Evolutionary conservation across 2,888 invertebrate genomes (phyloP).

Genomic region (Uropetala carovei): DNA sequence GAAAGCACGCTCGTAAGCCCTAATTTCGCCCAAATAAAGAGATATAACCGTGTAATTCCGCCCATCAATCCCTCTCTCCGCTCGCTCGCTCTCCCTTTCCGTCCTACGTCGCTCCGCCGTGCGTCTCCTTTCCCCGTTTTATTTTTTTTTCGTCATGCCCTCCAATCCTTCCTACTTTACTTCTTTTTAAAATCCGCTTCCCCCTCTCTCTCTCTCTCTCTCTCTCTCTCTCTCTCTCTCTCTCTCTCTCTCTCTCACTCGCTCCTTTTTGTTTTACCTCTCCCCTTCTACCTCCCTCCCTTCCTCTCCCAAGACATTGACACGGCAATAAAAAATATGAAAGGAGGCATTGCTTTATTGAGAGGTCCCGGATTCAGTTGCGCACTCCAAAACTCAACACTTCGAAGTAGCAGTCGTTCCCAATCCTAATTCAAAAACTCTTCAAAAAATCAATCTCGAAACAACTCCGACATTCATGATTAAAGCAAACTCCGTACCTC

Average conservation of each 20-base stretch:
- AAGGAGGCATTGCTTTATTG: constrained; percentile 49
- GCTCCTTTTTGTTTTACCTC: not conserved
- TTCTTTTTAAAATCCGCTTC: not conserved
- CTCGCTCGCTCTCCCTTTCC: not conserved
- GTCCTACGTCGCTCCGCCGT: not conserved
- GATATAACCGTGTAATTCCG: constrained; percentile 25
- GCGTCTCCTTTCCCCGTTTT: not conserved
- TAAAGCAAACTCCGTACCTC: constrained; percentile 48
- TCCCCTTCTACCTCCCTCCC: not conserved
- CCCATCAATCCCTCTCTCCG: not conserved
- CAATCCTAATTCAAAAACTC: constrained; percentile 52
- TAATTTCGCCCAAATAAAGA: not conserved
- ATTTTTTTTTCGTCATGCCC: too few relatives aligned
- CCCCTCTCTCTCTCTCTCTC: not conserved
- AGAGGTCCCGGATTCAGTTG: constrained; percentile 50
- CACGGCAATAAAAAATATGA: constrained; percentile 59
- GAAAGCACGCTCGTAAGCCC: not conserved
- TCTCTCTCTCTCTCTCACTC: not conserved
- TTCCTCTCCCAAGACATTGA: constrained; percentile 27
- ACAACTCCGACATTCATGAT: constrained; percentile 58
- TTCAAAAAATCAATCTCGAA: constrained; percentile 61
- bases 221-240: too few relatives aligned
- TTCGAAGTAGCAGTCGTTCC: constrained; percentile 61
- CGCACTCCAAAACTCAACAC: constrained; percentile 59
- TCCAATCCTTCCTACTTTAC: not conserved